Base-by-base conservation (phyloP, 2,113 vertebrate species). In the Oncorhynchus masou region DNA sequence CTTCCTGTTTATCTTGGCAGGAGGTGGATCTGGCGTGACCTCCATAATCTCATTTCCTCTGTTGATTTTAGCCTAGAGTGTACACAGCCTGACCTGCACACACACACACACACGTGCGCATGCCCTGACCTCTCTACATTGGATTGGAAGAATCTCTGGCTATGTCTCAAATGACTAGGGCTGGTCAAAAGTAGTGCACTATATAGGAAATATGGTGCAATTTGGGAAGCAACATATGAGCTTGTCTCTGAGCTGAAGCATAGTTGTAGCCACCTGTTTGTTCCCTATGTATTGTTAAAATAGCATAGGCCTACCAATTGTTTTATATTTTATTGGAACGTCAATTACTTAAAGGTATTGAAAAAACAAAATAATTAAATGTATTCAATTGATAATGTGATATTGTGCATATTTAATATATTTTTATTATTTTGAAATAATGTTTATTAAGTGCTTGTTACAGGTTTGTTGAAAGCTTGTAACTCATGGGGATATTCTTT, bases 1-100 rank as follows among this genome's bases (percentile, higher is more conserved):
- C 39, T 24, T 34, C 74, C 67, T 89, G 87, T 90, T 89, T 89
- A 82, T 62, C 73, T 87, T 83, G 31, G 45, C 13, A 65, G 87
- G 85, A 89, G 81, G 82, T 49, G 84, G 82, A 82, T 80, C 72
- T 6, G 82, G 57, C 72, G 13, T 51, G 71, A 89, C 86, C 89
- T 82, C 81, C 85, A 66, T 65, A 2, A 68, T 39, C 80, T 76
- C 78, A 74, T 79, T 87, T 88, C 87, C 87, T 86, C 77, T 78
- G 71, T 51, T 78, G 69, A 78, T 73, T 75, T 70, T 74, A 39
- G 39, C 8, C 39, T 39, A 39, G 39, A 39, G 39, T 39, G 39
- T 39, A 39, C 39, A 39, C 39, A 39, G 39, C 39, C 39, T 39
- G 2, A 9, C 39, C 39, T 39, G 39, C 8, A 39, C 6, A 34